Conservation (phyloP, 2,888 invertebrate species). For the Aleiodes leptofemur region DNA sequence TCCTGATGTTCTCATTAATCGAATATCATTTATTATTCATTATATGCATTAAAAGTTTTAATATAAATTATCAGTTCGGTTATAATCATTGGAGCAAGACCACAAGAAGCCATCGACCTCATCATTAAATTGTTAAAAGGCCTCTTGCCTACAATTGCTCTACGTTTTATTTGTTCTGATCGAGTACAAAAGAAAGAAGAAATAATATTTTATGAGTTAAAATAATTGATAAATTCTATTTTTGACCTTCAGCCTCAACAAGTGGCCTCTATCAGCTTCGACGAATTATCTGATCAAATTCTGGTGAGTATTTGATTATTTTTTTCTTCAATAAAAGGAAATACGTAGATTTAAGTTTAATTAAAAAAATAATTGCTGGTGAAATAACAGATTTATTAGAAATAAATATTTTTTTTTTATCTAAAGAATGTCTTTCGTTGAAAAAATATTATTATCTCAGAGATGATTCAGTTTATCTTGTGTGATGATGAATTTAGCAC, state of each 20-base stretch:
- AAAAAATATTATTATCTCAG: not conserved
- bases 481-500: no score
- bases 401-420: no score
- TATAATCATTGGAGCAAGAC: not conserved
- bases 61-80: not conserved
- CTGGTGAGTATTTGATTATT: constrained; percentile 9
- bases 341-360: no score
- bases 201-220: not conserved
- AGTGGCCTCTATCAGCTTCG: not conserved
- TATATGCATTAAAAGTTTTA: not conserved
- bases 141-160: not conserved
- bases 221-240: not conserved
- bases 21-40: not conserved
- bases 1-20: no score
- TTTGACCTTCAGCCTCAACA: not conserved
- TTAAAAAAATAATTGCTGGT: no score
- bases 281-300: not conserved
- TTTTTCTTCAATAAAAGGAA: not conserved
- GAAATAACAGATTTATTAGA: no score
- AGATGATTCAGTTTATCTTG: no score
- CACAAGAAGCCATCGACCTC: constrained; percentile 17
- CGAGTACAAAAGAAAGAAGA: not conserved
- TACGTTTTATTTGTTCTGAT: not conserved
- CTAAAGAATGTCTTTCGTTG: no score
- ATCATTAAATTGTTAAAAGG: constrained; percentile 4